Base-by-base conservation (phyloP, 2,113 vertebrate genomes). In the Phrynocephalus versicolor region DNA sequence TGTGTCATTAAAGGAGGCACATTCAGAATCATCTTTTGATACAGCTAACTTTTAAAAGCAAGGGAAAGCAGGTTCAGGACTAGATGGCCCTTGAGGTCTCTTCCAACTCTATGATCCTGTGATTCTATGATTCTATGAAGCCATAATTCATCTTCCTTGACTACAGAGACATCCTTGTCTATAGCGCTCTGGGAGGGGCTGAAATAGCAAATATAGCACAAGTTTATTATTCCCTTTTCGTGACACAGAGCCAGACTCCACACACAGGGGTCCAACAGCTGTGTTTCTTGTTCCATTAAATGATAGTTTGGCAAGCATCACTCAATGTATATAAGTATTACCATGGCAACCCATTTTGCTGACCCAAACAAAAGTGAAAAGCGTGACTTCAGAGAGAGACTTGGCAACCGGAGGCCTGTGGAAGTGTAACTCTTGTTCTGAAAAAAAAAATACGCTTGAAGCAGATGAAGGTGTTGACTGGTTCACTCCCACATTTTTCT, bases 361-460 rank as follows among this genome's bases (percentile, higher is more conserved):
- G 79, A 87, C 89, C 89, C 89, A 82, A 83, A 87, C 83, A 92
- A 87, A 64, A 86, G 79, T 2, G 0, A 0, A 0, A 78, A 60
- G 71, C 87, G 55, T 92, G 92, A 88, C 25, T 89, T 90, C 89
- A 85, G 88, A 83, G 14, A 1, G 86, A 90, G 88, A n/a, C 60
- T 57, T 84, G 41, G 89, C 90, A 73, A 45, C 0, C 0, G 83
- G 81, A 51, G 84, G 82, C 91, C 0, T 51, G 1, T 0, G 0
- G 86, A 78, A 80, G 13, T 30, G 1, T 10, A 82, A 77, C 21
- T 33, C 45, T 15, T 57, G 35, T n/a, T 73, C 45, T 76, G 39
- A 27, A 6, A 62, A 73, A 27, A 6, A 62, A 73, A 79, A 39
- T 69, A 35, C 51, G 37, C 65, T 37, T 41, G 75, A 65, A 6